Percentiles rank a stretch among this genome's conserved stretches.
Conservation (phyloP, 2,797 vertebrate species). For the Rhinophrynus dorsalis region DNA sequence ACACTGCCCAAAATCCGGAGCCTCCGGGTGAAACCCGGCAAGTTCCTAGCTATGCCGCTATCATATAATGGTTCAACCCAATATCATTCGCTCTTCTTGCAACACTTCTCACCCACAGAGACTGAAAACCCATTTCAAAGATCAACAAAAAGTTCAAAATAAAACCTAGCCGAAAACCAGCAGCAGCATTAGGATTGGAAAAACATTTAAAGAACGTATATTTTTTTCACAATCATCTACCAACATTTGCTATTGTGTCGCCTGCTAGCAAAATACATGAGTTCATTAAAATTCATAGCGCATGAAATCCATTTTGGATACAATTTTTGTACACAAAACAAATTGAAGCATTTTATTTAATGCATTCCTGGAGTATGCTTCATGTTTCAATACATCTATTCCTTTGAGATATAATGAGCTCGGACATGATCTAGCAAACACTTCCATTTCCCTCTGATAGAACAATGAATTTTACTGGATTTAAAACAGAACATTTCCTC, state of each 20-base stretch:
- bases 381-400: constrained; percentile 19
- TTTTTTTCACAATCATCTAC: constrained; percentile 40
- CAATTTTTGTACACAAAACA: constrained; percentile 27
- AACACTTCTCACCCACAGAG: too few relatives aligned
- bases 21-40: too few relatives aligned
- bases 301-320: constrained; percentile 42
- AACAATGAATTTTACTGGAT: not conserved
- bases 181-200: not conserved
- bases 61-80: too few relatives aligned
- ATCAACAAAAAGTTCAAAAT: not conserved
- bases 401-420: constrained; percentile 23
- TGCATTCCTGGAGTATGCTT: constrained; percentile 9
- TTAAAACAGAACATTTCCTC: not conserved
- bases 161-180: not conserved
- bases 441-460: not conserved
- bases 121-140: constrained; percentile 22
- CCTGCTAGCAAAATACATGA: constrained; percentile 31
- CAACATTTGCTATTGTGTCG: constrained; percentile 38
- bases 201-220: not conserved
- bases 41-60: too few relatives aligned
- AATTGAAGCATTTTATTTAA: constrained; percentile 28
- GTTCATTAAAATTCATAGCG: constrained; percentile 48
- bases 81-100: too few relatives aligned
- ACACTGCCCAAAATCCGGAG: too few relatives aligned
- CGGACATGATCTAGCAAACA: constrained; percentile 6